Evolutionary conservation across 2,797 vertebrate genomes (phyloP), one percentile per base, ranked within the genome.

Genomic region (Discoglossus pictus): DNA sequence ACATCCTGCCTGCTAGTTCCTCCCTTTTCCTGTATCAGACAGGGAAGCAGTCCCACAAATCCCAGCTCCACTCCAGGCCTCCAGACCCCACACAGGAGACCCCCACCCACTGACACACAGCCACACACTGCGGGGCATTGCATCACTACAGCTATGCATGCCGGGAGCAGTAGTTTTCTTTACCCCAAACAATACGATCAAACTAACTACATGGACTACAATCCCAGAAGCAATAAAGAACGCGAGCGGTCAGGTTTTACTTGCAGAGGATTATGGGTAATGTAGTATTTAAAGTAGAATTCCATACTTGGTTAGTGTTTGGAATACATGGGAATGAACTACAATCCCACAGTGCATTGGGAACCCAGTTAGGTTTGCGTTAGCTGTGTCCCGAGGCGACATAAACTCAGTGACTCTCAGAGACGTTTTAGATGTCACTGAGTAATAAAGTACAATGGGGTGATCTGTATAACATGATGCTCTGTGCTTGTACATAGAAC

Each of bases 61-160:
- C 17, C 43, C 43, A 4, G 43, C 7, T 2, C 8, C 46, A 48
- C 46, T n/a, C 21, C 12, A 25, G 23, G 0, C 13, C 36, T 15
- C 50, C 20, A 35, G 16, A 1, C 6, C 8, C 25, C 24, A 2
- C 6, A 7, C 7, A 7, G 50, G 25, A 21, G n/a, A 16, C 31
- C 53, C 62, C 70, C 68, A 25, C 25, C 20, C 20, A 34, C n/a
- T 46, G 15, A 35, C 11, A 15, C 52, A 24, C 24, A 51, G 27
- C 61, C 20, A 42, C 50, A 61, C 13, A 52, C n/a, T 40, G 39
- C 34, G 21, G 60, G 18, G 53, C 42, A 51, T 47, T 5, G 23
- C 54, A 39, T 56, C 25, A 65, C 65, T 65, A 46, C 59, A 61
- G 68, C 77, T 2, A 66, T 73, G 75, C 76, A 74, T 76, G 2